Evolutionary conservation across 2,888 invertebrate species (phyloP), one percentile per base, ranked within the genome.

Genomic region (Zygogramma bicolorata): DNA sequence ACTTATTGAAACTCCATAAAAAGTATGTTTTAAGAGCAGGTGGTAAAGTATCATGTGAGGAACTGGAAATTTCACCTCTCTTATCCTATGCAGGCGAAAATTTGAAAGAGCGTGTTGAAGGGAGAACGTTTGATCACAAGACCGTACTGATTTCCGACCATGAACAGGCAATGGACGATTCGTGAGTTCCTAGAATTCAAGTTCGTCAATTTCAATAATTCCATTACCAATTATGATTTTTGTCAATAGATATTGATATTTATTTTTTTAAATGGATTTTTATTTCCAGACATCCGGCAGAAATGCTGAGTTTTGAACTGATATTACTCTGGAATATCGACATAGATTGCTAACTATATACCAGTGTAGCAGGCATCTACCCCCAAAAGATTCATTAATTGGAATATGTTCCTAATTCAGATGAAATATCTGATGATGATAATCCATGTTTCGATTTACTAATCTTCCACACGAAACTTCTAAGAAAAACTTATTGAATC

Each of bases 1-100:
- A 96, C 81, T 87, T 98, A 5, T 90, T 93, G 72, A 87, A 89
- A 22, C 88, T 97, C 18, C 97, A 97, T 84, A 92, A 92, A 79
- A 91, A 92, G 74, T 97, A 94, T 85, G 89, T 98, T 5, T 88
- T 93, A 78, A 89, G 91, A 66, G 95, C 96, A 1, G 97, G 97
- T 1, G 98, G 95, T 0, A 88, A 88, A 38, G 91, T 95, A n/a
- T 90, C 90, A 40, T 88, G 90, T 29, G 76, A 62, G 5, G 87
- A 91, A n/a, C 92, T 95, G 79, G 98, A 99, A 88, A 94, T 99
- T 66, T 97, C 97, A 7, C 97, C 98, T 0, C 87, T 97, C 1
- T 86, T 97, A 0, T 96, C 97, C 0, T 98, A 97, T 79, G 93
- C 92, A 40, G 98, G 98, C 2, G 98, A 99, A 88, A 93, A 93